Base-by-base conservation (phyloP, 2,113 vertebrate genomes). In the Pipa parva region DNA sequence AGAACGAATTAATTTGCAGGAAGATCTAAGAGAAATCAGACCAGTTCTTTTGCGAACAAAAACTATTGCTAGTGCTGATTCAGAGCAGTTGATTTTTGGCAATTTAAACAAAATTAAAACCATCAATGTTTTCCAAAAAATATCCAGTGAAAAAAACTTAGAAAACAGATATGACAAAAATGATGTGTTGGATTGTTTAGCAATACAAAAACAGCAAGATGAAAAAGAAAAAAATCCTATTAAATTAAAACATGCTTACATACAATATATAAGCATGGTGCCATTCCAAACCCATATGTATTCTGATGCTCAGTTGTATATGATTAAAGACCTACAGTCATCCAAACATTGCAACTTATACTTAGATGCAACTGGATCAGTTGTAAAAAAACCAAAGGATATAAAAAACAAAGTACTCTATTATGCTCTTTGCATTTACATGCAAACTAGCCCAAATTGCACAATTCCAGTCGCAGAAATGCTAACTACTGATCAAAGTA, bases 281-380 rank as follows among this genome's bases (percentile, higher is more conserved):
- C 29, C 29, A 22, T 58, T 36, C 36, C 13, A 33, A 33, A 9
- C 36, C 1, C 55, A 58, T n/a, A 58, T 58, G 55, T 58, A 58
- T 21, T 58, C 55, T 9, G 55, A 58, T 5, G 20, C 55, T n/a
- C 55, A 58, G n/a, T 58, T 58, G 10, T 29, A 36, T n/a, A 18
- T 58, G 17, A 13, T 58, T 11, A 58, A 58, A 21, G 55, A 58
- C 36, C 36, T 58, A n/a, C 55, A 58, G 22, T 5, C 4, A 22
- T 31, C 55, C 17, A 9, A 24, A 17, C 13, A 7, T 28, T 55
- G 25, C 21, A 26, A 7, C 13, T 8, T 55, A 3, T 55, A 55
- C 9, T 20, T 58, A 3, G 27, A 33, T 58, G 55, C 29, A 36
- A 58, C 55, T 36, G 55, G 55, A 20, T 58, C 55, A n/a, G 55